These are phyloP conservation scores for Megathymus violae DNA, from an alignment of 1,140 invertebrate species.

Conservation along the genomic window DNA sequence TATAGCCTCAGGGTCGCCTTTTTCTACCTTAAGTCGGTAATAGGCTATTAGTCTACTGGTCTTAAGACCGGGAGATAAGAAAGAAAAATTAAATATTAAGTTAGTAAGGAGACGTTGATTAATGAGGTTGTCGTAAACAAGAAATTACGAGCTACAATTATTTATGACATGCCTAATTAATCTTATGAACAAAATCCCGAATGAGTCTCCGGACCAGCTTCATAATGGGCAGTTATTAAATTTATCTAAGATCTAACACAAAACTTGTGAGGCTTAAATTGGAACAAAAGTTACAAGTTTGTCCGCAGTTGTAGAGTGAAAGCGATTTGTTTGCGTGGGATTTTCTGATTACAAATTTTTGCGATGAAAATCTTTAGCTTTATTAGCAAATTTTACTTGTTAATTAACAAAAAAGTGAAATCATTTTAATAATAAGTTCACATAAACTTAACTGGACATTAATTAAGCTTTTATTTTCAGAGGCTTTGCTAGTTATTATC, in stretches of 20 bases:
- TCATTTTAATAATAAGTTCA: too few relatives aligned
- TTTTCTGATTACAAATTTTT: background rate
- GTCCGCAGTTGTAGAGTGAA: background rate
- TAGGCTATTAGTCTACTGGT: slow-evolving; percentile 29
- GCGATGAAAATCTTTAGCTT: too few relatives aligned
- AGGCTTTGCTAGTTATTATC: too few relatives aligned
- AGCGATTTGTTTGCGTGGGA: background rate
- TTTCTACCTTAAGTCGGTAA: slow-evolving; percentile 17
- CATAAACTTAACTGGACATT: too few relatives aligned
- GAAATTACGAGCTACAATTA: slow-evolving; percentile 44
- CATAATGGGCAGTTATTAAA: slow-evolving; percentile 32
- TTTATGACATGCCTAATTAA: slow-evolving; percentile 40
- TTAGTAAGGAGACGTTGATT: slow-evolving; percentile 43
- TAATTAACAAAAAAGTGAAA: too few relatives aligned
- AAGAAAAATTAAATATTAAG: slow-evolving; percentile 41
- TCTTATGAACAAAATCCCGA: slow-evolving; percentile 34
- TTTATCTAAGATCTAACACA: slow-evolving; percentile 19
- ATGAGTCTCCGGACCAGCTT: slow-evolving; percentile 21
- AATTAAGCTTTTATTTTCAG: too few relatives aligned
- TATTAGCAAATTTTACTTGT: too few relatives aligned
- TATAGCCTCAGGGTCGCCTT: slow-evolving; percentile 4
- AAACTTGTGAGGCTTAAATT: slow-evolving; percentile 14
- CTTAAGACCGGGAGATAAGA: slow-evolving; percentile 31
- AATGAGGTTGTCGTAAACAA: slow-evolving; percentile 49
- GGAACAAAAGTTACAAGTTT: slow-evolving; percentile 11